Percentiles rank a stretch among this genome's conserved stretches.
Conservation (phyloP, 2,888 invertebrate species). For the Osmoderma eremita region DNA sequence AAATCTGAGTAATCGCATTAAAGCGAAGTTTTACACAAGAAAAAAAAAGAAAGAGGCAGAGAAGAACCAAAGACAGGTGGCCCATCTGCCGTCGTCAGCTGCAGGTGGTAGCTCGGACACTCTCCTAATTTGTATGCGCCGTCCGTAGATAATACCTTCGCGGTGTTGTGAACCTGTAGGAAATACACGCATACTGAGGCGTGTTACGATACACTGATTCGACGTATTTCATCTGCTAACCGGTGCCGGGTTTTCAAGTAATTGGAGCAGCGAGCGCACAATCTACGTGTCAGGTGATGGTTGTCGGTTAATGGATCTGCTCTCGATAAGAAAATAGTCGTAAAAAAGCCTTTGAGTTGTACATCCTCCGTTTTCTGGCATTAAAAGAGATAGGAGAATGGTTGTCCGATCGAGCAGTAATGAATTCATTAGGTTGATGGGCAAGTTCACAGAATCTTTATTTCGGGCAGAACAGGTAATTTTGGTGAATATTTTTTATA, state of each 20-base stretch:
- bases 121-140: conserved; percentile 15
- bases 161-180: too few relatives aligned
- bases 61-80: background rate
- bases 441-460: background rate
- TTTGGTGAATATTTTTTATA: too few relatives aligned
- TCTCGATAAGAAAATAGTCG: conserved; percentile 13
- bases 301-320: conserved; percentile 17
- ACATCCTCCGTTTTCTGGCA: background rate
- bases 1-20: too few relatives aligned
- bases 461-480: too few relatives aligned
- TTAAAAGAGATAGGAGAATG: conserved; percentile 1
- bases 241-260: background rate
- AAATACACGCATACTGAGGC: too few relatives aligned
- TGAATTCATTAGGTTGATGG: background rate
- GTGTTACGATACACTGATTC: background rate
- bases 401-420: background rate
- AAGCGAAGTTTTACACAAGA: background rate
- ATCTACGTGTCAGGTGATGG: conserved; percentile 15
- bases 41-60: background rate
- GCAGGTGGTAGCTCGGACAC: conserved; percentile 7
- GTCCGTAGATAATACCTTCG: background rate
- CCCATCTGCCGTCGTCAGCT: conserved; percentile 11
- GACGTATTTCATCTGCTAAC: conserved; percentile 3
- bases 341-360: conserved; percentile 1
- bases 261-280: conserved; percentile 1